Base-by-base conservation (phyloP, 2,888 invertebrate genomes). In the Mesorhabditis sp. region DNA sequence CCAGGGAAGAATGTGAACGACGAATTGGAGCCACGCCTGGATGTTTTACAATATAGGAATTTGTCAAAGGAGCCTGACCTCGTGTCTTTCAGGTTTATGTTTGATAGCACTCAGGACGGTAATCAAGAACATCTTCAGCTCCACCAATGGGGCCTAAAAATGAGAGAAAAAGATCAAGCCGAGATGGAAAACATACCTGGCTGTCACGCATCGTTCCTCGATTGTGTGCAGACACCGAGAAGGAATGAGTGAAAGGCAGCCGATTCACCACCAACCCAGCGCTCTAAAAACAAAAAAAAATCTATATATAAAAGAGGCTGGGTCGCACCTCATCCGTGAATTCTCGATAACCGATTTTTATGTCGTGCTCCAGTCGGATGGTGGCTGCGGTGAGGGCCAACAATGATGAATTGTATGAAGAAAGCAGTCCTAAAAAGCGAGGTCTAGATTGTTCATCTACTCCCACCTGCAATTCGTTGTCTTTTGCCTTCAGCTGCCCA, bases 61-160 rank as follows among this genome's bases (percentile, higher is more conserved):
- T 50, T 10, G 7, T 50, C 7, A 50, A 50, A 13, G 7, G 7
- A n/a, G 7, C 58, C 58, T 50, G 10, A 50, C 58, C 75, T 91
- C 91, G 86, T 93, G 93, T 13, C 82, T 69, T 44, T 77, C 76
- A 5, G 83, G 82, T 45, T 76, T 75, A 41, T 76, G 73, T 82
- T 92, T 91, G 69, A 93, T 87, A 4, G 93, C 92, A 81, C 90
- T 91, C 78, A 92, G 88, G 67, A 93, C 90, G 44, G 92, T 91
- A 41, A 92, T 90, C 45, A 93, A 87, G 85, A 94, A 93, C 90
- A 93, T 92, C 44, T 92, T 91, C 86, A 93, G 92, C 83, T 92
- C 92, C 43, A 82, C 83, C 28, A 87, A 85, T 61, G 76, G 69
- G 0, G 75, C 69, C 58, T 50, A n/a, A 50, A 50, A 50, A n/a